phyloP scores from a whole-genome alignment of 2,113 vertebrate species.

The Scomber colias region DNA sequence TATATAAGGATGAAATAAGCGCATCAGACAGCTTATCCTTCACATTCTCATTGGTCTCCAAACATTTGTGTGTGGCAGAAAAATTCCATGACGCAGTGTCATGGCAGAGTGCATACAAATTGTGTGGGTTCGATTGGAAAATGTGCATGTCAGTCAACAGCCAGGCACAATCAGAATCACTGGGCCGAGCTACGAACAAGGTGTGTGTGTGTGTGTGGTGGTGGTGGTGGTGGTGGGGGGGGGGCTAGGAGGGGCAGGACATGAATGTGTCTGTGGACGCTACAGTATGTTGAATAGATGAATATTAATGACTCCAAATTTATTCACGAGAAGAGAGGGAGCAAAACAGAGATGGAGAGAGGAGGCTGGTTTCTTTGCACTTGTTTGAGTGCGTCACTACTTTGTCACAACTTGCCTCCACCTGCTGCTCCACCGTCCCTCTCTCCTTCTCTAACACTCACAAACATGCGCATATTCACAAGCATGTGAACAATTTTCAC shows the following conservation, averaged over 20 bases:
- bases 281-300: slow-evolving; percentile 45
- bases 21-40: slow-evolving; percentile 59
- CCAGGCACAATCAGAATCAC: slow-evolving; percentile 1
- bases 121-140: slow-evolving; percentile 63
- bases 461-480: not conserved
- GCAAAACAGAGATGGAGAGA: slow-evolving; percentile 13
- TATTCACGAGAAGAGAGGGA: slow-evolving; percentile 53
- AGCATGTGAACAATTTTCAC: slow-evolving; percentile 20
- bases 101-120: slow-evolving; percentile 32
- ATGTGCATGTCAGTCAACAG: slow-evolving; percentile 52
- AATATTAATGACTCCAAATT: slow-evolving; percentile 60
- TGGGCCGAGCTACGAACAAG: not conserved
- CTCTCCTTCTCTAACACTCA: not conserved
- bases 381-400: slow-evolving; percentile 67
- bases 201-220: too few species aligned
- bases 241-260: slow-evolving; percentile 26
- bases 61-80: slow-evolving; percentile 62
- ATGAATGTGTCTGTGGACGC: slow-evolving; percentile 20
- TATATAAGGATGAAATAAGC: slow-evolving; percentile 75
- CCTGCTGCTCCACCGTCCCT: slow-evolving; percentile 47
- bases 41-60: slow-evolving; percentile 64
- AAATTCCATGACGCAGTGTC: slow-evolving; percentile 73
- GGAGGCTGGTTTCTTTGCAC: slow-evolving; percentile 19
- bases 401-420: slow-evolving; percentile 65
- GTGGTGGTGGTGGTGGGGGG: too few species aligned